These are phyloP conservation scores for Eulithis prunata DNA, from an alignment of 2,888 invertebrate species.

Conservation along the genomic window DNA sequence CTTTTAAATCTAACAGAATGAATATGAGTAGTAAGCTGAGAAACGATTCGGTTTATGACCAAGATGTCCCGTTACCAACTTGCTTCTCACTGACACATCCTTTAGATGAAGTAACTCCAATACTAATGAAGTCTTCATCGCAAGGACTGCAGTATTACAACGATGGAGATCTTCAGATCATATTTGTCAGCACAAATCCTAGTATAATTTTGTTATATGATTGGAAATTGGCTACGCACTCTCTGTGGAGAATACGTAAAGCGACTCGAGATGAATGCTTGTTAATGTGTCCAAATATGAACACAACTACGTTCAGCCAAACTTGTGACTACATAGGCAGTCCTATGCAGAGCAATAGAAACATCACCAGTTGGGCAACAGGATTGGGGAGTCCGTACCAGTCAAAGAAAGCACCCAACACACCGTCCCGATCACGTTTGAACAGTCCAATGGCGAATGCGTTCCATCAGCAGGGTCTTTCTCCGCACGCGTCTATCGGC, in stretches of 20 bases:
- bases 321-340: constrained; percentile 73
- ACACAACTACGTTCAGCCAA: constrained; percentile 73
- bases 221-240: constrained; percentile 90
- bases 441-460: constrained; percentile 78
- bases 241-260: constrained; percentile 91
- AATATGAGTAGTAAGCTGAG: constrained; percentile 73
- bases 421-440: constrained; percentile 66
- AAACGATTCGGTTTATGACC: constrained; percentile 70
- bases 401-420: constrained; percentile 61
- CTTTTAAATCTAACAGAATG: constrained; percentile 63
- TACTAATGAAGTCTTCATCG: constrained; percentile 87
- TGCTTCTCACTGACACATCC: constrained; percentile 95
- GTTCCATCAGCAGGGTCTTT: constrained; percentile 76
- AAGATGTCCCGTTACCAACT: constrained; percentile 87
- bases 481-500: constrained; percentile 76
- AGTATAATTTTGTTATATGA: constrained; percentile 94
- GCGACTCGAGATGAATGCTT: constrained; percentile 89
- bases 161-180: constrained; percentile 87
- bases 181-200: constrained; percentile 90
- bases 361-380: constrained; percentile 66
- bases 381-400: constrained; percentile 73
- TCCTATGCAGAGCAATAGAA: constrained; percentile 71
- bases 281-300: constrained; percentile 82
- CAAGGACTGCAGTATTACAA: constrained; percentile 85
- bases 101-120: constrained; percentile 94